phyloP scores from a whole-genome alignment of 64 coral and sea anemone species.

The Hydrozoanthus tunicans region DNA sequence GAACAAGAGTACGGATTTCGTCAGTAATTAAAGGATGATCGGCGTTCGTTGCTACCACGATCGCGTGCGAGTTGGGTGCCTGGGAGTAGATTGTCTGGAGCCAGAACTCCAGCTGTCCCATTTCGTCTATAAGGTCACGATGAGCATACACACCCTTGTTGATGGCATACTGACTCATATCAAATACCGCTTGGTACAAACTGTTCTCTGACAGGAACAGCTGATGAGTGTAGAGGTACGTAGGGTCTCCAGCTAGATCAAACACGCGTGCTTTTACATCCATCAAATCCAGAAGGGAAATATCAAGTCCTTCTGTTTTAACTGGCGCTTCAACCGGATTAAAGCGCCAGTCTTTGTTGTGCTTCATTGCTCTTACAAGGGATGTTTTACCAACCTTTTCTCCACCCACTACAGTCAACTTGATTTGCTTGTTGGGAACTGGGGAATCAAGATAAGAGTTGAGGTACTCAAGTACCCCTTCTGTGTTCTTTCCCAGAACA shows the following conservation, averaged over 20 bases:
- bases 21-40: constrained; percentile 82
- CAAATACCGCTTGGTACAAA: constrained; percentile 89
- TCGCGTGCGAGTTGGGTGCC: constrained; percentile 88
- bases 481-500: constrained; percentile 68
- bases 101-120: constrained; percentile 87
- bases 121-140: constrained; percentile 44
- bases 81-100: constrained; percentile 77
- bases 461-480: constrained; percentile 77
- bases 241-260: constrained; percentile 77
- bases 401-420: constrained; percentile 78
- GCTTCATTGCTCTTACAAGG: constrained; percentile 58
- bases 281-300: constrained; percentile 72
- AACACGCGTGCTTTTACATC: constrained; percentile 75
- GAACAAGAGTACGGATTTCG: constrained; percentile 60
- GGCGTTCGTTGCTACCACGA: constrained; percentile 82
- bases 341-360: constrained; percentile 65
- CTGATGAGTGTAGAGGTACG: constrained; percentile 63
- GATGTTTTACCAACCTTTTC: constrained; percentile 75
- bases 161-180: constrained; percentile 75
- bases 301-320: constrained; percentile 75
- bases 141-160: constrained; percentile 65
- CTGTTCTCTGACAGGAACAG: constrained; percentile 90
- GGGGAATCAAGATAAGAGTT: constrained; percentile 81
- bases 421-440: constrained; percentile 83
- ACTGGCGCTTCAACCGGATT: constrained; percentile 18